Conservation (phyloP, 2,797 vertebrate species). For the Peromyscus aztecus region DNA sequence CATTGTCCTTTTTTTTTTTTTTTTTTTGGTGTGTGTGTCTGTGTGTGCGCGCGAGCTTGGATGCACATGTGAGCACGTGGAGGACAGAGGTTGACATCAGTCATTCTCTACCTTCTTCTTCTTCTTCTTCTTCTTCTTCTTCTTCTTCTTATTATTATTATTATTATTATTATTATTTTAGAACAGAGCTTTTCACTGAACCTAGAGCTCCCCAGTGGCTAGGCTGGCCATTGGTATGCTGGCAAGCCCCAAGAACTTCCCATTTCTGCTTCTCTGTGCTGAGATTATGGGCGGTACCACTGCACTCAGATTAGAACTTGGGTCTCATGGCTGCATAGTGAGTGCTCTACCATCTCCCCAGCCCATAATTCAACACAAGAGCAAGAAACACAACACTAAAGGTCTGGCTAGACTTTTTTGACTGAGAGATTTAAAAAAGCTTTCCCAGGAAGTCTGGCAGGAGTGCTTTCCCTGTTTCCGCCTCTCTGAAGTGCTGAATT, state of each 20-base stretch:
- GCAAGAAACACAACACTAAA: background rate
- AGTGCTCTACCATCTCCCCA: background rate
- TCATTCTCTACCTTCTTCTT: too few relatives aligned
- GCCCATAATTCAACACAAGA: background rate
- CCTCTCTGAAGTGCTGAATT: background rate
- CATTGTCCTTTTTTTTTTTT: background rate
- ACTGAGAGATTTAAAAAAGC: background rate
- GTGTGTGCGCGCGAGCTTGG: accelerated
- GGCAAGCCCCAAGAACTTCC: background rate
- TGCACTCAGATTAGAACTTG: background rate
- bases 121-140: too few relatives aligned
- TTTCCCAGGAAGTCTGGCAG: background rate
- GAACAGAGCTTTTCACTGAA: background rate
- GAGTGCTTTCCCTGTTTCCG: background rate
- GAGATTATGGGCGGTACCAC: background rate
- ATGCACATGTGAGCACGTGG: background rate
- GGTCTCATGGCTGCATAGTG: background rate
- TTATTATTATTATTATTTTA: background rate
- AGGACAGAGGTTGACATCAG: background rate
- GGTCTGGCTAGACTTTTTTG: background rate
- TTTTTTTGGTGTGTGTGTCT: background rate
- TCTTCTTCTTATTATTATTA: too few relatives aligned
- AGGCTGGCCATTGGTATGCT: background rate
- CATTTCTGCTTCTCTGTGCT: background rate
- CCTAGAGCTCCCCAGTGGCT: background rate